Evolutionary conservation across 2,113 vertebrate species (phyloP).

Genomic region (Peucedramus taeniatus): DNA sequence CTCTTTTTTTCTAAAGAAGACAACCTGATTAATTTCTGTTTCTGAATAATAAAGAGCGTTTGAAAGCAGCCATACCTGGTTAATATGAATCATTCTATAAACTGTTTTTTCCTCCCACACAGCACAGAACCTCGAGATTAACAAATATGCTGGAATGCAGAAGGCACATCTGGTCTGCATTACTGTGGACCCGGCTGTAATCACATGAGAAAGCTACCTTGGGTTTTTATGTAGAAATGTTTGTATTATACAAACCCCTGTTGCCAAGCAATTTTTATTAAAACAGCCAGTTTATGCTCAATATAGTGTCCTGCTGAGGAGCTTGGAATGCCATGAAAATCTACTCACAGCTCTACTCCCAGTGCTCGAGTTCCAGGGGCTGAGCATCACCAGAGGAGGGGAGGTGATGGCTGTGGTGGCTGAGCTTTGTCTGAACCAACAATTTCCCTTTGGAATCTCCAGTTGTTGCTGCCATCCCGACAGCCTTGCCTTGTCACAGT

Average conservation of each 20-base stretch:
- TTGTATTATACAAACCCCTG: conserved; percentile 63
- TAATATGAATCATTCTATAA: neutral
- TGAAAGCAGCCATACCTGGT: neutral
- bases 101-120: neutral
- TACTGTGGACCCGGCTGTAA: conserved; percentile 46
- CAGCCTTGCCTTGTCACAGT: neutral
- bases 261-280: conserved; percentile 72
- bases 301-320: conserved; percentile 38
- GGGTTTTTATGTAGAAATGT: conserved; percentile 68
- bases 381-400: neutral
- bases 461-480: neutral
- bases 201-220: conserved; percentile 65
- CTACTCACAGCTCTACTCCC: neutral
- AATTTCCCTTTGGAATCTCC: neutral
- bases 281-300: conserved; percentile 48
- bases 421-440: neutral
- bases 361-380: neutral
- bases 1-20: neutral
- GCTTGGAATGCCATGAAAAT: conserved; percentile 12
- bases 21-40: neutral
- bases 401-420: neutral
- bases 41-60: neutral
- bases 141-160: conserved; percentile 66
- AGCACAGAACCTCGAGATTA: conserved; percentile 31
- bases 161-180: conserved; percentile 71